Percentiles rank a stretch among this genome's conserved stretches.
Conservation (phyloP, 2,797 vertebrate genomes). For the Paratrypauchen microcephalus region DNA sequence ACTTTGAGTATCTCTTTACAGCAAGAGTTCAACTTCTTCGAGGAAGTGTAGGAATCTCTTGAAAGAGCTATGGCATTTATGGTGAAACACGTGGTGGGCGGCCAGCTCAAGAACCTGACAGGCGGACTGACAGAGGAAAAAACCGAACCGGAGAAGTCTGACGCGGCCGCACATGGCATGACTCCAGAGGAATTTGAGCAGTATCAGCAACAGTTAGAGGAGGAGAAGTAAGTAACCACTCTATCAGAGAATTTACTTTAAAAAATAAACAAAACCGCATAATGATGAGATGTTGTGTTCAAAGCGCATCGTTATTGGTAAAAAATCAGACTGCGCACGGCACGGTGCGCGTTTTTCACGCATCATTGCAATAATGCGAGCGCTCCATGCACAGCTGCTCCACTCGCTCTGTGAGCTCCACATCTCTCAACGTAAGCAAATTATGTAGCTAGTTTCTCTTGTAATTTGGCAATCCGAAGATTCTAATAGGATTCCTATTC, state of each 20-base stretch:
- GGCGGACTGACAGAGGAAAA: constrained; percentile 93
- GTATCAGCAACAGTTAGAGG: constrained; percentile 94
- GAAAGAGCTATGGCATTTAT: constrained; percentile 89
- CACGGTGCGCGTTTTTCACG: constrained; percentile 68
- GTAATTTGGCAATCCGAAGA: constrained; percentile 38
- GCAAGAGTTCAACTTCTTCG: constrained; percentile 31
- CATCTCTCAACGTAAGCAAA: constrained; percentile 29
- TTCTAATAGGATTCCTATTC: background rate
- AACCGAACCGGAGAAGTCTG: constrained; percentile 86
- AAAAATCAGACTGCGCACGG: constrained; percentile 35
- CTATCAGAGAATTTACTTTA: constrained; percentile 21
- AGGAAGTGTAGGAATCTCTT: constrained; percentile 29
- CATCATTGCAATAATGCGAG: constrained; percentile 57
- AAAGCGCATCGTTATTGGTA: constrained; percentile 16
- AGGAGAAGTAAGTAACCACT: constrained; percentile 90
- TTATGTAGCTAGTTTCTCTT: constrained; percentile 10
- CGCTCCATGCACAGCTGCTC: constrained; percentile 68
- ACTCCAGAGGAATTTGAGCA: constrained; percentile 95
- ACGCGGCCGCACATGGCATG: constrained; percentile 91
- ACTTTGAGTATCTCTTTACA: constrained; percentile 28
- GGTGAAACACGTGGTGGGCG: constrained; percentile 96
- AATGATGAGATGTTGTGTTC: constrained; percentile 7
- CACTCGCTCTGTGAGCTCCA: constrained; percentile 59
- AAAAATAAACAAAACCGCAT: too few species aligned
- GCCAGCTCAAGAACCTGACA: constrained; percentile 95